These are phyloP conservation scores for Drosophila kanekoi DNA, from an alignment of 2,888 invertebrate genomes.

Conservation along the genomic window DNA sequence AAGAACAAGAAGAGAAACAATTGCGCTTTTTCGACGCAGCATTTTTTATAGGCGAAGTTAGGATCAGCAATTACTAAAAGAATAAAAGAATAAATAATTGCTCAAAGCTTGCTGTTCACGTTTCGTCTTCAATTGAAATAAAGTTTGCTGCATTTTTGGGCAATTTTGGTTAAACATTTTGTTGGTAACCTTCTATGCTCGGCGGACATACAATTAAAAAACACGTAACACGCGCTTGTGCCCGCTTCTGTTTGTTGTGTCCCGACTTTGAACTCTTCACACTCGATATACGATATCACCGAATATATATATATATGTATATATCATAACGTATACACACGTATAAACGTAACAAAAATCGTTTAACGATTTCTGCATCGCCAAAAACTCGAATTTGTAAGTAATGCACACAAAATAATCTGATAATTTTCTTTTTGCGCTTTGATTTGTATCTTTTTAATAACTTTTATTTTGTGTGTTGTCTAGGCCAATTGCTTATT, in stretches of 20 bases:
- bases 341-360: constrained; percentile 18
- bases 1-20: constrained; percentile 18
- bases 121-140: constrained; percentile 78
- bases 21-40: constrained; percentile 79
- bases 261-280: constrained; percentile 52
- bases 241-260: constrained; percentile 73
- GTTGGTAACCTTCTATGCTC: constrained; percentile 67
- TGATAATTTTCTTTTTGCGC: constrained; percentile 26
- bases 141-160: constrained; percentile 53
- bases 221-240: constrained; percentile 71
- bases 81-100: too few species aligned
- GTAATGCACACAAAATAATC: constrained; percentile 71
- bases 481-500: constrained; percentile 19
- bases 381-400: constrained; percentile 74
- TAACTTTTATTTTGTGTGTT: constrained; percentile 11
- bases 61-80: not conserved
- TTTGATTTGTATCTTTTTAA: constrained; percentile 13
- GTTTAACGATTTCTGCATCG: constrained; percentile 40
- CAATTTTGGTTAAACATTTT: constrained; percentile 51
- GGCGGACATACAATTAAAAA: constrained; percentile 51
- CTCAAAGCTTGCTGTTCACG: constrained; percentile 27
- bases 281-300: constrained; percentile 50
- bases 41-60: constrained; percentile 35
- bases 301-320: constrained; percentile 27
- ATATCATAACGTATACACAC: constrained; percentile 11